These are phyloP conservation scores for Capitella teleta DNA, from an alignment of 1,140 invertebrate genomes.

Conservation along the genomic window DNA sequence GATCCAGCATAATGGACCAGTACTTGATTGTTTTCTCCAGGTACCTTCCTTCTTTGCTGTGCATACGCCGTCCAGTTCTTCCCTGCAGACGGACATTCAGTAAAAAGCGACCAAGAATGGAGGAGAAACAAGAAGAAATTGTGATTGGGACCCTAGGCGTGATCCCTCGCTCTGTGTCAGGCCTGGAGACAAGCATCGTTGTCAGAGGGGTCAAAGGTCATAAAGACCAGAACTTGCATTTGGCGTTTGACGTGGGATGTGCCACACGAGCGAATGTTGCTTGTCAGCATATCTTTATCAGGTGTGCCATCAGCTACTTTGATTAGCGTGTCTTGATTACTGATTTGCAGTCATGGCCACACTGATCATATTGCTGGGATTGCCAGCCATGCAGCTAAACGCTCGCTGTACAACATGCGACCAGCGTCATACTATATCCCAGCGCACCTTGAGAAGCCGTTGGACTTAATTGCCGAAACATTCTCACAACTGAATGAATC, in stretches of 20 bases:
- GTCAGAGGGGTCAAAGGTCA: too few species aligned
- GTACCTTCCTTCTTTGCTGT: too few species aligned
- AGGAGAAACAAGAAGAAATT: too few species aligned
- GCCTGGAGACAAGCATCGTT: too few species aligned
- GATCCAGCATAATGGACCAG: not conserved
- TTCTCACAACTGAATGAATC: not conserved
- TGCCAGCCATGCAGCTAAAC: not conserved
- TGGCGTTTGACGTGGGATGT: conserved; percentile 4
- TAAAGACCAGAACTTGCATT: not conserved
- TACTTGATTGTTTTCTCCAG: too few species aligned
- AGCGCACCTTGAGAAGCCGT: not conserved
- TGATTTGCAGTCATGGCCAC: conserved; percentile 1
- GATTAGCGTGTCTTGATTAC: not conserved
- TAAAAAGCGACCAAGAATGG: too few species aligned
- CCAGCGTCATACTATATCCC: conserved; percentile 3
- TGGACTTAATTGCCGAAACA: not conserved
- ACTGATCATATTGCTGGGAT: not conserved
- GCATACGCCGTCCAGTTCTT: too few species aligned
- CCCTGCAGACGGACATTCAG: too few species aligned
- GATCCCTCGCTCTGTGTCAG: too few species aligned
- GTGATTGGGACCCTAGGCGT: too few species aligned
- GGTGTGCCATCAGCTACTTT: not conserved
- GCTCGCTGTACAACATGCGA: not conserved
- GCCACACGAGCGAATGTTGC: not conserved
- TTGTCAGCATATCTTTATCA: conserved; percentile 4